Evolutionary conservation across 2,797 vertebrate species (phyloP).

Genomic region (Molossus molossus): DNA sequence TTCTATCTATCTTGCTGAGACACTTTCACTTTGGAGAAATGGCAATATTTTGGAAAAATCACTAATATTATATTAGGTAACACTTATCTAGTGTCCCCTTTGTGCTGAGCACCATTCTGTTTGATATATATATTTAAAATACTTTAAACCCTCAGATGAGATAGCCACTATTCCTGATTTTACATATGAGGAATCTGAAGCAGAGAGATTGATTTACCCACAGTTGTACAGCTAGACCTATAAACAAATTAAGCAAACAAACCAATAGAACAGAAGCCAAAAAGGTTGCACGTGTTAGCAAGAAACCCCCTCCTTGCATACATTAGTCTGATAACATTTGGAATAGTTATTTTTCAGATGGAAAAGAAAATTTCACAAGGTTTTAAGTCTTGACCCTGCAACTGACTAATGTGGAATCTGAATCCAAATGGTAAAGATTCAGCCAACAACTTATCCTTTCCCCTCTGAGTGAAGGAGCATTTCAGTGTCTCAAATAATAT

Average conservation of each 20-base stretch:
- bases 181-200: conserved; percentile 18
- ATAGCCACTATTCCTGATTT: background rate
- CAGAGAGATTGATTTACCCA: conserved; percentile 28
- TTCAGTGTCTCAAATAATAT: conserved; percentile 58
- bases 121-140: conserved; percentile 34
- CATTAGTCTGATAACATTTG: conserved; percentile 10
- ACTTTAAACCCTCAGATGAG: background rate
- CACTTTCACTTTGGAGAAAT: conserved; percentile 9
- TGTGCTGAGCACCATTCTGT: background rate
- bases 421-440: conserved; percentile 56
- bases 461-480: conserved; percentile 61
- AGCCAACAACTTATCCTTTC: conserved; percentile 57
- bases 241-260: conserved; percentile 19
- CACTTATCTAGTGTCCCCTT: background rate
- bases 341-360: conserved; percentile 62
- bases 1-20: conserved; percentile 29
- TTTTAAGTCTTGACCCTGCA: conserved; percentile 60
- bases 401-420: conserved; percentile 36
- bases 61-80: background rate
- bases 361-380: conserved; percentile 39
- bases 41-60: background rate
- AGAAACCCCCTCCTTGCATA: background rate
- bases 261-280: background rate
- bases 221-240: background rate
- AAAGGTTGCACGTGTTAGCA: background rate